A percentile compares a stretch with the other conserved stretches of the same genome.
These are phyloP conservation scores for Hetaerina americana DNA, from an alignment of 1,140 invertebrate genomes.

Conservation along the genomic window DNA sequence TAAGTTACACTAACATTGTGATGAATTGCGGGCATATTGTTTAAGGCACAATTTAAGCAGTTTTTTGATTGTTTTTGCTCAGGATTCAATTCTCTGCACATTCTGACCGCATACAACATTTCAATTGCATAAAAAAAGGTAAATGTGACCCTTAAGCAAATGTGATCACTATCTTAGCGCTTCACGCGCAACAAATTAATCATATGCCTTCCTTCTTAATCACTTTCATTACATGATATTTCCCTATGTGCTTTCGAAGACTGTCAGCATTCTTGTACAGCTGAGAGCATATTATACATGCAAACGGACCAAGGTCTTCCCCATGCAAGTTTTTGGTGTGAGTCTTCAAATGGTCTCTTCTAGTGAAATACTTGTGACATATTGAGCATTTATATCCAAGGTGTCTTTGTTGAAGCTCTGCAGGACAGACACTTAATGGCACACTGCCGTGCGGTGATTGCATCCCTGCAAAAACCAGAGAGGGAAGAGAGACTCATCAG, in stretches of 20 bases:
- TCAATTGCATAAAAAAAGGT: too few relatives aligned
- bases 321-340: conserved; percentile 31
- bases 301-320: conserved; percentile 29
- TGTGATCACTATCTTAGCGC: too few relatives aligned
- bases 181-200: not conserved
- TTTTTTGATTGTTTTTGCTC: too few relatives aligned
- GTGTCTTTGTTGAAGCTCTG: not conserved
- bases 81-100: too few relatives aligned
- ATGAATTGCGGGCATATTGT: too few relatives aligned
- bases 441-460: not conserved
- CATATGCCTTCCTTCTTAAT: not conserved
- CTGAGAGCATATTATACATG: conserved; percentile 26
- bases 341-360: conserved; percentile 27
- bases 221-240: conserved; percentile 22
- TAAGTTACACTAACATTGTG: too few relatives aligned
- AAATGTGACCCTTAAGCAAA: too few relatives aligned
- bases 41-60: too few relatives aligned
- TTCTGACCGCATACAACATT: too few relatives aligned
- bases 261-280: conserved; percentile 30
- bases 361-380: conserved; percentile 27
- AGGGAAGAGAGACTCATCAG: not conserved
- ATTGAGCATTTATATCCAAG: conserved; percentile 23
- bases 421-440: not conserved
- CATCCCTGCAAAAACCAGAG: not conserved
- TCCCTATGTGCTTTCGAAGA: conserved; percentile 29